phyloP scores from a whole-genome alignment of 2,888 invertebrate species.

The Lochmaea capreae region DNA sequence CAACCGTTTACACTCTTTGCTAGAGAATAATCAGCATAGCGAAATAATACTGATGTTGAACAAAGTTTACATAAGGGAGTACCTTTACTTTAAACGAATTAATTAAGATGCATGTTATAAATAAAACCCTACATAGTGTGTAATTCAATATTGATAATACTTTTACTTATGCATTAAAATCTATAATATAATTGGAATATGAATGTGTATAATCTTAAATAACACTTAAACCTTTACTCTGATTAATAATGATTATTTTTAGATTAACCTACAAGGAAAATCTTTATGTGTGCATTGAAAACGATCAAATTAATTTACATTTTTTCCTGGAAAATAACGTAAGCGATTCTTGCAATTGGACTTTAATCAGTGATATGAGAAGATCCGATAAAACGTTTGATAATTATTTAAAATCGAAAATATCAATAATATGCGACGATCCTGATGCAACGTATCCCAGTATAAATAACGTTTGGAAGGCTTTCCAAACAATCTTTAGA shows the following conservation, averaged over 20 bases:
- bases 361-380: slow-evolving; percentile 47
- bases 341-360: slow-evolving; percentile 47
- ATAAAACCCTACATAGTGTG: no score
- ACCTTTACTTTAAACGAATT: no score
- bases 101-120: no score
- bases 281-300: slow-evolving; percentile 30
- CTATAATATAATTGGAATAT: no score
- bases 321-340: slow-evolving; percentile 31
- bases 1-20: no score
- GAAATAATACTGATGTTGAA: no score
- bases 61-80: no score
- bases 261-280: background rate
- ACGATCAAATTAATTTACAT: slow-evolving; percentile 24
- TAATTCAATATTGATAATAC: no score
- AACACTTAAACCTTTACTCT: background rate
- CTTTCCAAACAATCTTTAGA: slow-evolving; percentile 67
- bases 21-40: no score
- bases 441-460: slow-evolving; percentile 58
- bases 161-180: no score
- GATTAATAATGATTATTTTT: background rate
- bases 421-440: slow-evolving; percentile 69
- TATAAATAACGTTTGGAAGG: slow-evolving; percentile 66
- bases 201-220: background rate
- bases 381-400: slow-evolving; percentile 65
- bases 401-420: slow-evolving; percentile 66